Base-by-base conservation (phyloP, 1,140 invertebrate species). In the Cotesia chilonis region DNA sequence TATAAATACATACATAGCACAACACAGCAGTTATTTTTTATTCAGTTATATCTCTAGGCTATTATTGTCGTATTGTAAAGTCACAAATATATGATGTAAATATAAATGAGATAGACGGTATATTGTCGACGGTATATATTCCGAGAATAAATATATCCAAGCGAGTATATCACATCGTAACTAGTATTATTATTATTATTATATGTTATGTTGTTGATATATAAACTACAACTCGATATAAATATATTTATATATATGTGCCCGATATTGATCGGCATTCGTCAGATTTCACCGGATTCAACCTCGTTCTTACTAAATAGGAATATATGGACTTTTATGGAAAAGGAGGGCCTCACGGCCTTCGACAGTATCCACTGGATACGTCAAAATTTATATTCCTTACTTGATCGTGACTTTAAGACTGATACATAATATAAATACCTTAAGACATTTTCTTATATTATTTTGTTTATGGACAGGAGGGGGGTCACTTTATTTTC, bases 381-480 rank as follows among this genome's bases (percentile, higher is more conserved):
- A 82, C 78, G 80, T 83, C 81, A 84, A 85, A 85, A 84, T 85
- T 85, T 81, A 84, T 85, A 85, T 85, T 85, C 85, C 74, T 72
- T 77, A 76, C 80, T 83, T 77, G 80, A 76, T 66, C 72, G 63
- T 67, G 66, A 63, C 17, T 72, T 73, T 73, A 74, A 74, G 75
- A 76, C 76, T 76, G 75, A 76, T 77, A 77, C 54, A 74, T 63
- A 75, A 73, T 77, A 78, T 79, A 84, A 82, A 84, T 80, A 82
- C 77, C 79, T 79, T 80, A 79, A 83, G 82, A 51, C 47, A 41
- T 66, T 47, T 47, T 47, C 41, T 47, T 38, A 20, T 52, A 37
- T 66, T 64, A 28, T n/a, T 41, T 28, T 7, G 7, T n/a, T 6
- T 51, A 17, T 51, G 7, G 20, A 37, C 17, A 47, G 6, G 5